Conservation (phyloP, 1,140 invertebrate genomes). For the Hylaeus anthracinus region DNA sequence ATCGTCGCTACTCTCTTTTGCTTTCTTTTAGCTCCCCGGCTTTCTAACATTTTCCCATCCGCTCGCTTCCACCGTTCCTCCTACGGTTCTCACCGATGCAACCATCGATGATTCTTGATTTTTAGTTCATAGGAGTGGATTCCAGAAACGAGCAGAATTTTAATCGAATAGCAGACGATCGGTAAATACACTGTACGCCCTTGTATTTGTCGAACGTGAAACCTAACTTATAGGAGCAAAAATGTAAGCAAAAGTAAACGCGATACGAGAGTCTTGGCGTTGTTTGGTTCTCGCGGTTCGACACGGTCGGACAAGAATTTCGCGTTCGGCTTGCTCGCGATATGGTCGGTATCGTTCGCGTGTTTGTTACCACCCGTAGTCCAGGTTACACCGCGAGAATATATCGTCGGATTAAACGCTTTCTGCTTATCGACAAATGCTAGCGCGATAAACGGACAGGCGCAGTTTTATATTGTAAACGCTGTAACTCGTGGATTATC, state of each 20-base stretch:
- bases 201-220: too few species aligned
- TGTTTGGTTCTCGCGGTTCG: background rate
- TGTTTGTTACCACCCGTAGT: background rate
- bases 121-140: conserved; percentile 5
- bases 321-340: background rate
- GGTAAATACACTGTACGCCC: too few species aligned
- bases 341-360: background rate
- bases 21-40: conserved; percentile 8
- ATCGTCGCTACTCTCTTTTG: conserved; percentile 42
- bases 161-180: too few species aligned
- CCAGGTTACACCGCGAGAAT: background rate
- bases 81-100: background rate
- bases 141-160: background rate
- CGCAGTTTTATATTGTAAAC: conserved; percentile 9
- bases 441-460: conserved; percentile 3
- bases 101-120: background rate
- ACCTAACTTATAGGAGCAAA: too few species aligned
- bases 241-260: too few species aligned
- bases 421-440: conserved; percentile 19
- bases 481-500: conserved; percentile 19
- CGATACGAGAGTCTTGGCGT: too few species aligned
- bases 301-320: background rate
- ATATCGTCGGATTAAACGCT: conserved; percentile 23
- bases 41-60: background rate
- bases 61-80: too few species aligned